Percentiles rank a stretch among this genome's conserved stretches.
phyloP scores from a whole-genome alignment of 1,140 invertebrate species.

The Littorina saxatilis region DNA sequence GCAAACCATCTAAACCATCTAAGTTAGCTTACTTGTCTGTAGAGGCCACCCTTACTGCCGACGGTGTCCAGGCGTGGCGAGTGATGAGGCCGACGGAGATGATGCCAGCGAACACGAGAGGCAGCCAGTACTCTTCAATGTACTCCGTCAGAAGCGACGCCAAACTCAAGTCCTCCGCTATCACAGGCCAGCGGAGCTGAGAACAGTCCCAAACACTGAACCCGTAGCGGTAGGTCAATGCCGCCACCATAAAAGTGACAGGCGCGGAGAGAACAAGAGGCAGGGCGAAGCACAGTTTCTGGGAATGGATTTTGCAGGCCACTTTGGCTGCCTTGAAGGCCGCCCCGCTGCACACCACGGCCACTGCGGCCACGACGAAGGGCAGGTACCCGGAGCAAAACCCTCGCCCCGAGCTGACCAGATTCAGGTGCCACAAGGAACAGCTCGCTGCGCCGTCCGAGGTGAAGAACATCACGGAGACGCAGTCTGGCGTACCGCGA shows the following conservation, averaged over 20 bases:
- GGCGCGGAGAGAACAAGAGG: conserved; percentile 95
- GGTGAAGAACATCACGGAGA: conserved; percentile 15
- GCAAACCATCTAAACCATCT: too few relatives aligned
- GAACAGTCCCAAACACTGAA: background rate
- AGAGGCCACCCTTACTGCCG: conserved; percentile 95
- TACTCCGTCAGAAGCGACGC: conserved; percentile 36
- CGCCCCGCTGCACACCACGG: conserved; percentile 40
- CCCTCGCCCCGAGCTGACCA: background rate
- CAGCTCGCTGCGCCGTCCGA: background rate
- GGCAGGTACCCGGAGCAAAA: conserved; percentile 41
- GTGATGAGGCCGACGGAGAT: conserved; percentile 97
- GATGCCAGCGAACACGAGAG: conserved; percentile 82
- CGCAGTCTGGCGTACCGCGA: background rate
- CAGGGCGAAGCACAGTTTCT: conserved; percentile 96
- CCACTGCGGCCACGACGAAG: conserved; percentile 43
- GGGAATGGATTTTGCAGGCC: conserved; percentile 95
- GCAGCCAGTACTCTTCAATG: conserved; percentile 7
- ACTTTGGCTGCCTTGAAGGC: conserved; percentile 61
- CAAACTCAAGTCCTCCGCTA: conserved; percentile 15
- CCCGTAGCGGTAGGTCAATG: conserved; percentile 28
- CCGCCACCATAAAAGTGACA: conserved; percentile 89
- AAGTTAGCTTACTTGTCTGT: conserved; percentile 92
- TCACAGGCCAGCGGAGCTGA: conserved; percentile 16
- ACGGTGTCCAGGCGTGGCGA: conserved; percentile 97
- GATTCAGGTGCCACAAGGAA: conserved; percentile 10